Evolutionary conservation across 2,113 vertebrate species (phyloP).

Genomic region (Coptodon bakossiorum): DNA sequence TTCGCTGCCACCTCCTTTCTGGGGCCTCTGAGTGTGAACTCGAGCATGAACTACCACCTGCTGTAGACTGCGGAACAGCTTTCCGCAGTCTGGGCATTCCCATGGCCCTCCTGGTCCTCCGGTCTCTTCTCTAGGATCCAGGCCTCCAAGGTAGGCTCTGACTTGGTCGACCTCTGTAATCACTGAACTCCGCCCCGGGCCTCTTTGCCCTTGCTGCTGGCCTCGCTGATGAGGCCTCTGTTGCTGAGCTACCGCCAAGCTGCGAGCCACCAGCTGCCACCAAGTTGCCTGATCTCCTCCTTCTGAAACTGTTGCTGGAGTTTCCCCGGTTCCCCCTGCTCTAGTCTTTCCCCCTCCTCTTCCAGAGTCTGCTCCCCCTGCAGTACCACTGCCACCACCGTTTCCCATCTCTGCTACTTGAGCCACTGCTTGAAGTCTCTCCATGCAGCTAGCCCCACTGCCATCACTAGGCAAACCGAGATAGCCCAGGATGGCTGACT

Average conservation of each 20-base stretch:
- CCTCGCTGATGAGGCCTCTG: conserved; percentile 55
- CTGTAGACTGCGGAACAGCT: conserved; percentile 73
- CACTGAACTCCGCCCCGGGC: conserved; percentile 42
- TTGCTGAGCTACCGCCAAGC: conserved; percentile 69
- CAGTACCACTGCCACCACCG: conserved; percentile 21
- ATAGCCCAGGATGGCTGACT: conserved; percentile 78
- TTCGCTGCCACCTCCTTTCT: conserved; percentile 39
- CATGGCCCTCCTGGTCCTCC: conserved; percentile 54
- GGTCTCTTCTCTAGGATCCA: conserved; percentile 56
- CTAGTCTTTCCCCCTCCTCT: conserved; percentile 36
- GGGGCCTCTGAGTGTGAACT: conserved; percentile 66
- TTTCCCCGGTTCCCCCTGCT: conserved; percentile 20
- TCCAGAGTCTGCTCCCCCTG: conserved; percentile 27
- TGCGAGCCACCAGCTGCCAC: conserved; percentile 77
- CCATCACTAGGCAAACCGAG: conserved; percentile 75
- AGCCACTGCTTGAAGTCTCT: conserved; percentile 80
- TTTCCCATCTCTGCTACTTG: conserved; percentile 77
- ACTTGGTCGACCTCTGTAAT: conserved; percentile 66
- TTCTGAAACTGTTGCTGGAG: conserved; percentile 10
- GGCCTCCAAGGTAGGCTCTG: conserved; percentile 65
- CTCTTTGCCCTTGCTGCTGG: conserved; percentile 53
- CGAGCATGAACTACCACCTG: conserved; percentile 73
- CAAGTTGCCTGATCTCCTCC: conserved; percentile 67
- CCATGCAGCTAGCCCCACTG: conserved; percentile 81
- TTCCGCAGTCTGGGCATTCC: conserved; percentile 78